Evolutionary conservation across 2,888 invertebrate species (phyloP).

Genomic region (Glaucopsyche alexis): DNA sequence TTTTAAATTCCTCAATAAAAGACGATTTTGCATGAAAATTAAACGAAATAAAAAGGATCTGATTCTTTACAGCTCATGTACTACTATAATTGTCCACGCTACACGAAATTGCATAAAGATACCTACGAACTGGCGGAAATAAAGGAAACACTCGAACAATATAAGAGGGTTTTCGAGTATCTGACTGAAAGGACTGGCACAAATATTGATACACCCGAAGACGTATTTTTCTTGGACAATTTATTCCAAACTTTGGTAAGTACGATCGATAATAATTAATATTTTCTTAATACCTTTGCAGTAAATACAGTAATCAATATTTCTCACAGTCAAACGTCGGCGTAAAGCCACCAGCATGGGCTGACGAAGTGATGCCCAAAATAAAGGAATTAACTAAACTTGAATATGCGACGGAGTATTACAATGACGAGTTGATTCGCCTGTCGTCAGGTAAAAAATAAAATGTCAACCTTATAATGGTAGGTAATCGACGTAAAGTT

Average conservation of each 20-base stretch:
- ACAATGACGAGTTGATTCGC: slow-evolving; percentile 57
- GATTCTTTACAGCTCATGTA: slow-evolving; percentile 59
- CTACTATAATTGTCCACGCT: slow-evolving; percentile 70
- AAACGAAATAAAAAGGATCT: neutral
- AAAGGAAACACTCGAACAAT: slow-evolving; percentile 51
- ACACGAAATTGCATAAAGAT: slow-evolving; percentile 53
- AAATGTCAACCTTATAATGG: neutral
- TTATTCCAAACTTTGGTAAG: slow-evolving; percentile 71
- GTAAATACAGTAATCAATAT: neutral
- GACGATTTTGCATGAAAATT: neutral
- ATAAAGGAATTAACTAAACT: slow-evolving; percentile 71
- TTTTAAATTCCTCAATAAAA: neutral
- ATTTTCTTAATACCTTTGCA: neutral
- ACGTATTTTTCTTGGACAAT: slow-evolving; percentile 72
- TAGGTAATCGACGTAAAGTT: slow-evolving; percentile 8
- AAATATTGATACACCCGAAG: slow-evolving; percentile 63
- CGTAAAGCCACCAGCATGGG: slow-evolving; percentile 62
- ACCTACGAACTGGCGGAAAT: slow-evolving; percentile 57
- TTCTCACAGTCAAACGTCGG: slow-evolving; percentile 65
- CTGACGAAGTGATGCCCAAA: slow-evolving; percentile 58
- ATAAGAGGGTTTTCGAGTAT: slow-evolving; percentile 53
- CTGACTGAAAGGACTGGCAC: slow-evolving; percentile 57
- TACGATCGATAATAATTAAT: slow-evolving; percentile 20
- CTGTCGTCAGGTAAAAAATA: slow-evolving; percentile 59
- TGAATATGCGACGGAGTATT: slow-evolving; percentile 63